These are phyloP conservation scores for Drepana arcuata DNA, from an alignment of 1,140 invertebrate species.

Conservation along the genomic window DNA sequence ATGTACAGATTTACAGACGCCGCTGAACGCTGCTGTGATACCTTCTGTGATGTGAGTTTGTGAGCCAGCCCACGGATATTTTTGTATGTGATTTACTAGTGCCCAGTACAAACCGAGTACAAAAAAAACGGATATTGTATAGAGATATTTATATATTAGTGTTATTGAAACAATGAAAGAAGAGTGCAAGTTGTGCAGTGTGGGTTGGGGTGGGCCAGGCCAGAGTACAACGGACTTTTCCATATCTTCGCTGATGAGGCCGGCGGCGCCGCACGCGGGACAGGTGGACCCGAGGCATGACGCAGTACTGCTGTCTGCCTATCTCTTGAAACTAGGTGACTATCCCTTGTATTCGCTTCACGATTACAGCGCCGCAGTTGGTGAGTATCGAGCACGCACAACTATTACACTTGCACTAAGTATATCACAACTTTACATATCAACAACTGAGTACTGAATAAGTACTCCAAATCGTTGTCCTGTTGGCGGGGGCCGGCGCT, in stretches of 20 bases:
- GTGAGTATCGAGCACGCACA: conserved; percentile 55
- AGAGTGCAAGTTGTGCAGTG: conserved; percentile 68
- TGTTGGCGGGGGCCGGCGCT: too few relatives aligned
- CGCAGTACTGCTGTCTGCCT: conserved; percentile 61
- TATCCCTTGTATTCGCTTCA: conserved; percentile 67
- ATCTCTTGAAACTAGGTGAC: conserved; percentile 71
- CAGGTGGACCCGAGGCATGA: conserved; percentile 55
- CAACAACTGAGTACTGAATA: too few relatives aligned
- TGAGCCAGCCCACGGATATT: conserved; percentile 56
- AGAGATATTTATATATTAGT: conserved; percentile 58
- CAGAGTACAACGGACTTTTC: conserved; percentile 60
- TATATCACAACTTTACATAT: too few relatives aligned
- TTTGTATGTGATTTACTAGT: conserved; percentile 71
- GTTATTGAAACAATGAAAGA: conserved; percentile 59
- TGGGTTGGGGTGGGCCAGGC: conserved; percentile 38
- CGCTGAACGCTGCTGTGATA: conserved; percentile 64
- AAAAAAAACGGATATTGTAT: conserved; percentile 61
- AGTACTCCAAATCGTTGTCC: too few relatives aligned
- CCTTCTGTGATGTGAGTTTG: conserved; percentile 65
- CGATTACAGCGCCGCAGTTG: conserved; percentile 47
- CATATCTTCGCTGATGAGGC: conserved; percentile 64
- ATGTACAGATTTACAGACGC: conserved; percentile 41
- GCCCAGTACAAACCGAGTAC: conserved; percentile 71
- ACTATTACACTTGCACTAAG: conserved; percentile 19
- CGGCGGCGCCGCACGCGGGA: conserved; percentile 29